Evolutionary conservation across 2,113 vertebrate genomes (phyloP).

Genomic region (Silurus glanis): DNA sequence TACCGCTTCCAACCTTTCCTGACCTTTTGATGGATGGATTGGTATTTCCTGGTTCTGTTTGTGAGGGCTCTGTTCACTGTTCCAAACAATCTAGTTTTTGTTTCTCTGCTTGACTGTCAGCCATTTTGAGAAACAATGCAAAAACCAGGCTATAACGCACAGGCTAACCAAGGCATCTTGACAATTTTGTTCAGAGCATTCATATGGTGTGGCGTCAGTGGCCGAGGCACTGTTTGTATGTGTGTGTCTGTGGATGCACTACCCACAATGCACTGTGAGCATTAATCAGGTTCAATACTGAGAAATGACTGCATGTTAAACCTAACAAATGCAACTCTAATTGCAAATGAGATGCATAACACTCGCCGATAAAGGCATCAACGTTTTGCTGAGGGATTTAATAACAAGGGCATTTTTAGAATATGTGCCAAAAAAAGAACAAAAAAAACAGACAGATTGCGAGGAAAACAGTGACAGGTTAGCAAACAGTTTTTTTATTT

Average conservation of each 20-base stretch:
- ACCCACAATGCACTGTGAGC: neutral
- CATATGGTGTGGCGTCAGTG: neutral
- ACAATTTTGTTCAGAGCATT: neutral
- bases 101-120: neutral
- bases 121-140: conserved; percentile 15
- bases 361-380: neutral
- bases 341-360: neutral
- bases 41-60: conserved; percentile 7
- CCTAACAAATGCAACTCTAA: neutral
- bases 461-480: neutral
- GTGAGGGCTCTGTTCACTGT: neutral
- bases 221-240: no score
- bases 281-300: neutral
- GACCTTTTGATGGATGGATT: conserved; percentile 4
- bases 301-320: neutral
- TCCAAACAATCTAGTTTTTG: neutral
- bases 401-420: neutral
- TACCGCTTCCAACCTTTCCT: conserved; percentile 11
- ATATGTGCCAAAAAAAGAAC: no score
- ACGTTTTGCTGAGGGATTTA: neutral
- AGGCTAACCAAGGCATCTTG: neutral
- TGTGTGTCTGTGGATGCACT: no score
- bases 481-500: neutral
- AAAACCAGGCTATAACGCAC: neutral
- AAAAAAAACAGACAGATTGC: neutral